A percentile compares a stretch with the other conserved stretches of the same genome.
phyloP scores from a whole-genome alignment of 2,797 vertebrate species.

The Staurois parvus region DNA sequence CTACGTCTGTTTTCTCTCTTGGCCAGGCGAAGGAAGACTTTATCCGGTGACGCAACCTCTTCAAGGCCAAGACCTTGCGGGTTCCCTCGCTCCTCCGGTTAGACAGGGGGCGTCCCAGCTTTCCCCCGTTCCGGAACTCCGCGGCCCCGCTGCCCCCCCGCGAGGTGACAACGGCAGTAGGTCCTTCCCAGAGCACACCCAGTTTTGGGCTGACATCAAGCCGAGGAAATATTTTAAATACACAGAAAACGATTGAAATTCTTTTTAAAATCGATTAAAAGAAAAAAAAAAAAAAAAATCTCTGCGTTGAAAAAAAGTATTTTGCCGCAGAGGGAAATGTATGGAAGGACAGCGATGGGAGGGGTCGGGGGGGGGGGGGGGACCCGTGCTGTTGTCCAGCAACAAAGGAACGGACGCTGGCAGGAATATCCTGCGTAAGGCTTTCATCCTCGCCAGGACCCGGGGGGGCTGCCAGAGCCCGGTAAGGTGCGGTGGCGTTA shows the following conservation, averaged over 20 bases:
- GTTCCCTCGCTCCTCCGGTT: too few species aligned
- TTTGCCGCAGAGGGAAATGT: neutral
- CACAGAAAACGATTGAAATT: neutral
- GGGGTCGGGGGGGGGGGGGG: too few species aligned
- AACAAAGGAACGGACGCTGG: neutral
- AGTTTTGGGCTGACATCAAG: conserved; percentile 31
- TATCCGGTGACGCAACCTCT: too few species aligned
- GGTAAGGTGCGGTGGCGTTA: conserved; percentile 8
- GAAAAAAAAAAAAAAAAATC: neutral
- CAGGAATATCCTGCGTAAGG: conserved; percentile 40
- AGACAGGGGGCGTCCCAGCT: too few species aligned
- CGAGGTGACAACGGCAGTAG: too few species aligned
- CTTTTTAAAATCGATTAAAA: neutral
- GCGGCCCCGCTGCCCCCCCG: too few species aligned
- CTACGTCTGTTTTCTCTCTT: too few species aligned
- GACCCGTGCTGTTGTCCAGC: conserved; percentile 11
- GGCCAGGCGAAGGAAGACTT: too few species aligned
- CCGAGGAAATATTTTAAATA: conserved; percentile 31
- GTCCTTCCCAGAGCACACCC: too few species aligned
- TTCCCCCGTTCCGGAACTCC: too few species aligned
- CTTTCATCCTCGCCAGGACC: neutral
- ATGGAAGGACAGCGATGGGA: neutral
- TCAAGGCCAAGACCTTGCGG: too few species aligned
- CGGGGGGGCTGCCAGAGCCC: neutral
- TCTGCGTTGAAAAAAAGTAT: neutral